A percentile compares a stretch with the other conserved stretches of the same genome.
phyloP scores from a whole-genome alignment of 92 coral and sea anemone species.

The Actinernus sp. region DNA sequence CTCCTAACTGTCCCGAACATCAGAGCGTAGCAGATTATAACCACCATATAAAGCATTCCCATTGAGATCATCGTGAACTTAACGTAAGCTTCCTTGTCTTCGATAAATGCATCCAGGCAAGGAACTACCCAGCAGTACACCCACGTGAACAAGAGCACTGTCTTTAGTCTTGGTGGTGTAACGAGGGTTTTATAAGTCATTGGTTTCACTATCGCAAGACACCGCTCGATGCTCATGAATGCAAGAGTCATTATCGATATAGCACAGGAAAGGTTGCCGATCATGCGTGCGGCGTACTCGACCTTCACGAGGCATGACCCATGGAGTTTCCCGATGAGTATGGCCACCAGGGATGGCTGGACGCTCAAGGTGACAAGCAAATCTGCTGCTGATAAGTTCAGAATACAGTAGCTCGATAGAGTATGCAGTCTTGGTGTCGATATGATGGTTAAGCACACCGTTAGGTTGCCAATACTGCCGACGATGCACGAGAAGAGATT shows the following conservation, averaged over 20 bases:
- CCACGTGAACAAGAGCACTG: slow-evolving; percentile 58
- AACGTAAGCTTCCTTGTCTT: no score
- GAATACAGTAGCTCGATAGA: slow-evolving; percentile 78
- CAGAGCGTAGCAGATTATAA: slow-evolving; percentile 66
- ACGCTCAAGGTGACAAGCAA: slow-evolving; percentile 61
- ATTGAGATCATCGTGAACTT: slow-evolving; percentile 69
- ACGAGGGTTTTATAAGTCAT: slow-evolving; percentile 70
- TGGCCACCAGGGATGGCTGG: slow-evolving; percentile 78
- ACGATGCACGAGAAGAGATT: slow-evolving; percentile 56
- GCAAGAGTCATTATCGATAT: slow-evolving; percentile 66
- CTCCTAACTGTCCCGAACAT: slow-evolving; percentile 52
- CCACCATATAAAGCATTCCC: slow-evolving; percentile 57
- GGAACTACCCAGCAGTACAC: slow-evolving; percentile 53
- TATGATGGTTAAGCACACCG: slow-evolving; percentile 75
- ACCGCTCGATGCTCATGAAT: slow-evolving; percentile 81
- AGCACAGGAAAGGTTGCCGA: slow-evolving; percentile 85
- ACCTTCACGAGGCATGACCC: slow-evolving; percentile 41
- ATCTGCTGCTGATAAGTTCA: slow-evolving; percentile 84
- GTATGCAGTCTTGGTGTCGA: slow-evolving; percentile 48
- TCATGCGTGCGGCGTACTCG: slow-evolving; percentile 64
- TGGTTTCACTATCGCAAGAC: slow-evolving; percentile 61
- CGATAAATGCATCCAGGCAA: no score
- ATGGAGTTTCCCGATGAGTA: slow-evolving; percentile 51
- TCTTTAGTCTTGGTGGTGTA: slow-evolving; percentile 56
- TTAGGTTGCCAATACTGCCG: slow-evolving; percentile 81